phyloP scores from a whole-genome alignment of 1,140 invertebrate species.

The Prorops nasuta region DNA sequence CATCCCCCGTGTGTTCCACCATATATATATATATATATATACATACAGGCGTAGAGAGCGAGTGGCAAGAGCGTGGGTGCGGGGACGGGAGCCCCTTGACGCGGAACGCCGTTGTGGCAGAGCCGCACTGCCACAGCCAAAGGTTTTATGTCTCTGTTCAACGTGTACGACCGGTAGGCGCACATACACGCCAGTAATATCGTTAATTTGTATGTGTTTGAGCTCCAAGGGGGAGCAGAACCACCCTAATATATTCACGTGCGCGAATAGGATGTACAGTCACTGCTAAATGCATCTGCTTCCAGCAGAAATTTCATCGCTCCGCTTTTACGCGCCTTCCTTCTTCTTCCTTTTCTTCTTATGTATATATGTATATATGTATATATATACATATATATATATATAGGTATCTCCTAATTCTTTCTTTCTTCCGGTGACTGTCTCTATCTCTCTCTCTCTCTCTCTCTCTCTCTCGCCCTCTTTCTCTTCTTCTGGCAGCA shows the following conservation, averaged over 20 bases:
- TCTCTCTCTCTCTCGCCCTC: no score
- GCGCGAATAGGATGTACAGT: constrained; percentile 47
- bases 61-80: no score
- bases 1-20: constrained; percentile 44
- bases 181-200: constrained; percentile 46
- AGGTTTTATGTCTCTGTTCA: constrained; percentile 34
- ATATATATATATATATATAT: no score
- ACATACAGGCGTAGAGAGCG: constrained; percentile 13
- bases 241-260: constrained; percentile 54
- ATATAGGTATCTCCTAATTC: not conserved
- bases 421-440: not conserved
- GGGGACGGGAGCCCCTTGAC: not conserved
- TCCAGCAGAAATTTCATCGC: constrained; percentile 14
- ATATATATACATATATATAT: not conserved
- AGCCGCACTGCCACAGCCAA: constrained; percentile 8
- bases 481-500: no score
- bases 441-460: not conserved
- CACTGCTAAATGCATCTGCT: constrained; percentile 40
- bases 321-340: no score
- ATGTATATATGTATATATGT: not conserved
- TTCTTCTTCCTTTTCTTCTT: not conserved
- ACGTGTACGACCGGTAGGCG: constrained; percentile 33
- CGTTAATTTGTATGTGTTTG: constrained; percentile 54
- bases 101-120: constrained; percentile 23
- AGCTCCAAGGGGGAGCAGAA: constrained; percentile 48